phyloP scores from a whole-genome alignment of 2,113 vertebrate genomes.

The Entosphenus tridentatus region DNA sequence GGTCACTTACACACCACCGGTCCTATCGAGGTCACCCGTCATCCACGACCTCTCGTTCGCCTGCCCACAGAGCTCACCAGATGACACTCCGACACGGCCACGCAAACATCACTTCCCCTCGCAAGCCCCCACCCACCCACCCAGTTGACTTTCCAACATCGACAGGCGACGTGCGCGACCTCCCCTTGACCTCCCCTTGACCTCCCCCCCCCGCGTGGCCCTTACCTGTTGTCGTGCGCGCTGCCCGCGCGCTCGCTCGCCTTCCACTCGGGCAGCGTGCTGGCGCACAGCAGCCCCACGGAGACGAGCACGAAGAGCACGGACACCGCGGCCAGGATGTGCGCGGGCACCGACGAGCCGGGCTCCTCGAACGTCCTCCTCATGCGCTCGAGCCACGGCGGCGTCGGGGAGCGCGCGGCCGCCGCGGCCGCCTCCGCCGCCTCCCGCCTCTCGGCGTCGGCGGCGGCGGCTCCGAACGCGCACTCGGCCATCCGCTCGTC shows the following conservation, averaged over 20 bases:
- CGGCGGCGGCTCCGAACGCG: constrained; percentile 45
- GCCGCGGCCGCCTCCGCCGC: constrained; percentile 10
- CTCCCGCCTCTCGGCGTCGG: constrained; percentile 22
- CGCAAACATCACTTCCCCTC: no score
- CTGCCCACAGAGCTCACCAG: no score
- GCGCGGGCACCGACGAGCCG: constrained; percentile 65
- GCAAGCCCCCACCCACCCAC: no score
- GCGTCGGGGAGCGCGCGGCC: constrained; percentile 11
- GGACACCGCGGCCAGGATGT: constrained; percentile 71
- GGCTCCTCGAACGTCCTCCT: constrained; percentile 79
- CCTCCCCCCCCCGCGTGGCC: no score
- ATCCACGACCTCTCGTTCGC: no score
- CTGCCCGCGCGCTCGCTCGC: constrained; percentile 51
- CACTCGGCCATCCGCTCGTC: constrained; percentile 90
- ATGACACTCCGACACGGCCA: no score
- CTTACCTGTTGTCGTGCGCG: constrained; percentile 86
- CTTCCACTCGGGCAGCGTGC: constrained; percentile 90
- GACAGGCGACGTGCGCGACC: no score
- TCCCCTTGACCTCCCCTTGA: no score
- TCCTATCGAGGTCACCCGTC: no score
- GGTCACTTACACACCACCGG: no score
- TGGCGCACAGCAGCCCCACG: constrained; percentile 87
- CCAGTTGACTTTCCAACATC: no score
- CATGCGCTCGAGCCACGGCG: constrained; percentile 54
- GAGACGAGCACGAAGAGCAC: constrained; percentile 85